Conservation (phyloP, 2,113 vertebrate species). For the Trinectes maculatus region DNA sequence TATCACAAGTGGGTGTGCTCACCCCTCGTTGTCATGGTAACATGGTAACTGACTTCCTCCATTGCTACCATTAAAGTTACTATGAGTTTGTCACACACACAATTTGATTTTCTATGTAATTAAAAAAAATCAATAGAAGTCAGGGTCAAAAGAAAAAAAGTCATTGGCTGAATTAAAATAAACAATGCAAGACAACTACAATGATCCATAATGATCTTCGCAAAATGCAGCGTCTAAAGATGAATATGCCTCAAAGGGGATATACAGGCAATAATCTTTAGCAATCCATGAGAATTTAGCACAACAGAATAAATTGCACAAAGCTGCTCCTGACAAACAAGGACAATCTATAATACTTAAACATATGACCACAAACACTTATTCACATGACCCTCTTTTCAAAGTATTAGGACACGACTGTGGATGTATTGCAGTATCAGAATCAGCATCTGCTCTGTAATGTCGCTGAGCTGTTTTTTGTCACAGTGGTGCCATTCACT, state of each 20-base stretch:
- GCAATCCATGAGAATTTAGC: not conserved
- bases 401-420: not conserved
- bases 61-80: too few relatives aligned
- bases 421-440: not conserved
- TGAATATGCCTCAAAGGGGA: not conserved
- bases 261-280: not conserved
- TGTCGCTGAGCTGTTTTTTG: constrained; percentile 7
- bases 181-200: not conserved
- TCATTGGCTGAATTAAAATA: not conserved
- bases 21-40: not conserved
- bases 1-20: not conserved
- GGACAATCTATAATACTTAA: constrained; percentile 6
- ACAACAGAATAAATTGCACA: not conserved
- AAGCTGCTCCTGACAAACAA: not conserved
- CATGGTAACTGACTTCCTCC: not conserved
- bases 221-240: not conserved
- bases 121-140: not conserved
- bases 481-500: constrained; percentile 11
- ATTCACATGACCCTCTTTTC: constrained; percentile 1
- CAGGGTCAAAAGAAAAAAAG: not conserved
- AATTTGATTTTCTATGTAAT: not conserved
- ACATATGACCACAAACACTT: constrained; percentile 27
- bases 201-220: not conserved
- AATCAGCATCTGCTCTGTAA: constrained; percentile 13
- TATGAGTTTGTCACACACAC: not conserved